Evolutionary conservation across 2,797 vertebrate species (phyloP).

Genomic region (Hypotaenidia philippensis): DNA sequence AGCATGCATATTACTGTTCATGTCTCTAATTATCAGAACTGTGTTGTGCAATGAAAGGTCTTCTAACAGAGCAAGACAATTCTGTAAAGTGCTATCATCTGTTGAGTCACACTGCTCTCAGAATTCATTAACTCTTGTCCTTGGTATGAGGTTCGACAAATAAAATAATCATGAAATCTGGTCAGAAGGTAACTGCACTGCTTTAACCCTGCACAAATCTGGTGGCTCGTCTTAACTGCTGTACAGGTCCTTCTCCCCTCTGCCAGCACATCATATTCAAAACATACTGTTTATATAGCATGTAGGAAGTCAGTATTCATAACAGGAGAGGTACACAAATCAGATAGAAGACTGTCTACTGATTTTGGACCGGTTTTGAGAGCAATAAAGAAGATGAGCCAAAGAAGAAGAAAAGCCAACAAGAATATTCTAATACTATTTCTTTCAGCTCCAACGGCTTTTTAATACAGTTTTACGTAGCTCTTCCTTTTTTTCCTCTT

Average conservation of each 20-base stretch:
- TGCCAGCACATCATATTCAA: not conserved
- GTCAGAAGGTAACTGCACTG: not conserved
- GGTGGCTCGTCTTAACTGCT: not conserved
- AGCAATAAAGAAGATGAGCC: not conserved
- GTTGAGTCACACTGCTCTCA: not conserved
- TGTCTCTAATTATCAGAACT: not conserved
- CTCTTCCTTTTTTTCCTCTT: not conserved
- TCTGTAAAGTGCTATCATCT: not conserved
- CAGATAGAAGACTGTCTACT: not conserved
- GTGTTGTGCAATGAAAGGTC: not conserved
- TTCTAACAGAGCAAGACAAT: not conserved
- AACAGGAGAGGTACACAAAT: not conserved
- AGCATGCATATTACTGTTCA: not conserved
- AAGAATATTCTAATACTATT: not conserved
- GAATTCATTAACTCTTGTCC: not conserved
- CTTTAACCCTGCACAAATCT: not conserved
- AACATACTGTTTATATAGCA: not conserved
- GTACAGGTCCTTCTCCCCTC: not conserved
- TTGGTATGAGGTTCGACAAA: not conserved
- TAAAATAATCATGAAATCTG: not conserved
- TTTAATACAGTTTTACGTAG: not conserved
- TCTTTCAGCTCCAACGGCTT: not conserved
- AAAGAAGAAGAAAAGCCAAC: not conserved
- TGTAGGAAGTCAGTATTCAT: not conserved
- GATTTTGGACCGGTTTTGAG: not conserved